A percentile compares a stretch with the other conserved stretches of the same genome.
phyloP scores from a whole-genome alignment of 2,888 invertebrate genomes.

The Drosophila demipolita region DNA sequence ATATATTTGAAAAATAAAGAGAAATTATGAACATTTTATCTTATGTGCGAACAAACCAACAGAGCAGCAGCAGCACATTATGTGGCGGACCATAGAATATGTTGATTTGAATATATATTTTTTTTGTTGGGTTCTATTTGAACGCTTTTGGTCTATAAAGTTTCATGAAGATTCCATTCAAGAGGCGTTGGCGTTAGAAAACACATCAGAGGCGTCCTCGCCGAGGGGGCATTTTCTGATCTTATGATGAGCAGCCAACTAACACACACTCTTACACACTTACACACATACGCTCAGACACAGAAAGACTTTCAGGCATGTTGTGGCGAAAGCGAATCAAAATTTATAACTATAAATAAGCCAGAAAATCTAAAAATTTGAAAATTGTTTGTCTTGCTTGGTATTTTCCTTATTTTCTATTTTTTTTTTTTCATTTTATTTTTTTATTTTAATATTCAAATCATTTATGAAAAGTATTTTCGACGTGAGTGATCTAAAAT shows the following conservation, averaged over 20 bases:
- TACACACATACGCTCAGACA: neutral
- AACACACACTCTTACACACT: neutral
- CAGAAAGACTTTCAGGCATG: slow-evolving; percentile 38
- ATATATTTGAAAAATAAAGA: slow-evolving; percentile 34
- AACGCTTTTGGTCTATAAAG: slow-evolving; percentile 50
- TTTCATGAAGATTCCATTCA: slow-evolving; percentile 55
- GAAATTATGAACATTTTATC: slow-evolving; percentile 68
- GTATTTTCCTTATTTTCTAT: slow-evolving; percentile 34
- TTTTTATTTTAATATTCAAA: slow-evolving; percentile 58
- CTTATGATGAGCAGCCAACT: slow-evolving; percentile 5
- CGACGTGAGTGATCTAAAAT: slow-evolving; percentile 41
- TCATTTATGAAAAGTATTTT: slow-evolving; percentile 70
- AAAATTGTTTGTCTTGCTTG: slow-evolving; percentile 62
- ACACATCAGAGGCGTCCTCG: slow-evolving; percentile 33
- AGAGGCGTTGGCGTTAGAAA: slow-evolving; percentile 36
- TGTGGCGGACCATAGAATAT: slow-evolving; percentile 27
- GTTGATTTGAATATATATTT: slow-evolving; percentile 14
- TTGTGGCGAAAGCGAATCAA: slow-evolving; percentile 65
- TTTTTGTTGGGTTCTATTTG: slow-evolving; percentile 7
- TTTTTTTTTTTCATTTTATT: slow-evolving; percentile 35
- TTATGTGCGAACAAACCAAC: slow-evolving; percentile 62
- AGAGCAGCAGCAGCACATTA: slow-evolving; percentile 33
- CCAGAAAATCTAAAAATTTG: slow-evolving; percentile 54
- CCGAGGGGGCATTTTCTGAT: slow-evolving; percentile 9
- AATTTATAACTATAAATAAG: slow-evolving; percentile 73